These are phyloP conservation scores for Rhynchotus rufescens DNA, from an alignment of 2,797 vertebrate genomes.

Conservation along the genomic window DNA sequence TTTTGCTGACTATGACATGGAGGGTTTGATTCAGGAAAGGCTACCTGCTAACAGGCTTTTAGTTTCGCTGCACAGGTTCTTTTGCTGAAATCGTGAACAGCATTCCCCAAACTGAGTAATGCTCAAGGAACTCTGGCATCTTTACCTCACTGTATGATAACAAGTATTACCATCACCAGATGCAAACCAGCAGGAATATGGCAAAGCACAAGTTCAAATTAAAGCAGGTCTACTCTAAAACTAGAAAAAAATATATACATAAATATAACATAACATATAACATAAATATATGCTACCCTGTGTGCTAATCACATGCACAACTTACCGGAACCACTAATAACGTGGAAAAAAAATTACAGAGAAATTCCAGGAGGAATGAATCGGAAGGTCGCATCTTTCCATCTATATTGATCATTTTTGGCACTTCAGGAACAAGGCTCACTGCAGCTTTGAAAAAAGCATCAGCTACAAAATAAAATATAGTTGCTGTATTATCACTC, in stretches of 20 bases:
- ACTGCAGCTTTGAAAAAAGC: slow-evolving; percentile 96
- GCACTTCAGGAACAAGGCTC: slow-evolving; percentile 91
- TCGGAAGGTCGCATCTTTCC: slow-evolving; percentile 94
- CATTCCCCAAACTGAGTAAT: neutral
- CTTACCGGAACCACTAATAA: slow-evolving; percentile 93
- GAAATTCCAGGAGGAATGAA: slow-evolving; percentile 92
- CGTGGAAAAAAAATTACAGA: slow-evolving; percentile 92
- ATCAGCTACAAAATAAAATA: slow-evolving; percentile 85
- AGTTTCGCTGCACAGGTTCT: neutral
- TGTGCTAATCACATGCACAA: neutral
- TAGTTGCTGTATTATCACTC: neutral
- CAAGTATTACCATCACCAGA: neutral
- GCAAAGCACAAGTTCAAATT: neutral
- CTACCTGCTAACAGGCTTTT: neutral
- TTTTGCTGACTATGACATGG: neutral
- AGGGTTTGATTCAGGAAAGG: neutral
- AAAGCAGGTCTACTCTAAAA: neutral
- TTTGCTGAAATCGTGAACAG: neutral
- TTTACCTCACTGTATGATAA: neutral
- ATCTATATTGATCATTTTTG: slow-evolving; percentile 91
- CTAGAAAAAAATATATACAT: neutral
- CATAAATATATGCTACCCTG: neutral
- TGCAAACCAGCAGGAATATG: neutral
- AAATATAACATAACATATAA: too few species aligned
- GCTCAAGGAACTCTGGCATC: neutral